These are phyloP conservation scores for Rhabdomys pumilio DNA, from an alignment of 2,797 vertebrate genomes.

Conservation along the genomic window DNA sequence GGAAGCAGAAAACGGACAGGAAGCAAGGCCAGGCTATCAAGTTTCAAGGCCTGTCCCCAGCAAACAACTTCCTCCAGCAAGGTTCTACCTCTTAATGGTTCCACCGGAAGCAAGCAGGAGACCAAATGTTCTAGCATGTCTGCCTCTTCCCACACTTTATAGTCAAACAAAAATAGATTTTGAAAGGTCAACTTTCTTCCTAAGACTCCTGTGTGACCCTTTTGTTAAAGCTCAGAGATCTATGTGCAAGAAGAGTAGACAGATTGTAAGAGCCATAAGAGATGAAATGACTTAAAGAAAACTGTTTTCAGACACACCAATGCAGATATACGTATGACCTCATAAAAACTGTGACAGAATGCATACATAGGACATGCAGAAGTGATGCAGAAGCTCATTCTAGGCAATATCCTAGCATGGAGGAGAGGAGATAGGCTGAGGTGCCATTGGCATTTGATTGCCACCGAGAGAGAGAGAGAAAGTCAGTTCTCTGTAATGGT, in stretches of 20 bases:
- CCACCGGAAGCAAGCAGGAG: neutral
- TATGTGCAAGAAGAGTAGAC: neutral
- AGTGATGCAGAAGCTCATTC: neutral
- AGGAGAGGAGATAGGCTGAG: neutral
- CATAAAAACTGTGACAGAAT: neutral
- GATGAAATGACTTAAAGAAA: neutral
- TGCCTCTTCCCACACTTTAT: neutral
- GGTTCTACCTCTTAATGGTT: neutral
- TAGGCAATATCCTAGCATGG: neutral
- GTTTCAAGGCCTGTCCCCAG: neutral
- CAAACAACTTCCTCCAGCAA: neutral
- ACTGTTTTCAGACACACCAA: neutral
- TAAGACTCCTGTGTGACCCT: neutral
- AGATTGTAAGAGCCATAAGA: neutral
- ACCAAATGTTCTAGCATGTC: neutral
- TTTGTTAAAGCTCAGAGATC: neutral
- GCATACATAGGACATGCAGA: neutral
- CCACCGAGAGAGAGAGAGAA: neutral
- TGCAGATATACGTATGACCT: neutral
- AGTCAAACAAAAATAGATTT: neutral
- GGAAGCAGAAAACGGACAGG: neutral
- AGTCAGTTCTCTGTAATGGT: neutral
- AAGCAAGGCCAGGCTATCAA: neutral
- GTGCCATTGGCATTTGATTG: neutral
- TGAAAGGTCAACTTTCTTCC: conserved; percentile 28